Conservation (phyloP, 2,113 vertebrate species). For the Myrmecophaga tridactyla region DNA sequence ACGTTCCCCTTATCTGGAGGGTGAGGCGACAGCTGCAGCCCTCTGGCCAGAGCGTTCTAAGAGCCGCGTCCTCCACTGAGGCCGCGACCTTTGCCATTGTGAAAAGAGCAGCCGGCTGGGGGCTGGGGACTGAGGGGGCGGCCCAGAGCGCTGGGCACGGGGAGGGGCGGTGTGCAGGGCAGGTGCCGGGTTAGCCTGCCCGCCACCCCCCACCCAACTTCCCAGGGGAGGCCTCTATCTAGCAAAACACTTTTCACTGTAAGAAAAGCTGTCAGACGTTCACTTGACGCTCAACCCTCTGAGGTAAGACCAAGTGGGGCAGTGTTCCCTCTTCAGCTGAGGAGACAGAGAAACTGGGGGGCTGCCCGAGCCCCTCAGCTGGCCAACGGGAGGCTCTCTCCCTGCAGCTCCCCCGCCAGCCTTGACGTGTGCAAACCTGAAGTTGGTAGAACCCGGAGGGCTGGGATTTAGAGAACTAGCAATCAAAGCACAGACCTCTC, state of each 20-base stretch:
- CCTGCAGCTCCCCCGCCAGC: neutral
- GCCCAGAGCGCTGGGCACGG: accelerated
- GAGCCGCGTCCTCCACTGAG: neutral
- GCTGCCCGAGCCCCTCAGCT: neutral
- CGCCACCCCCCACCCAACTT: no score
- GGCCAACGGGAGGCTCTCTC: neutral
- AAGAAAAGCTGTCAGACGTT: neutral
- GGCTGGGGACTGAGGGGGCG: no score
- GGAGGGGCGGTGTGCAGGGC: no score
- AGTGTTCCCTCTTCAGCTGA: neutral
- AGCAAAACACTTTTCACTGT: neutral
- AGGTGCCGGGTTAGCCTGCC: accelerated
- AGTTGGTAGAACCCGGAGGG: neutral
- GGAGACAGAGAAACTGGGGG: neutral
- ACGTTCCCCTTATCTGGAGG: neutral
- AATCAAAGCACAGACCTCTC: no score
- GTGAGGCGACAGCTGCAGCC: accelerated
- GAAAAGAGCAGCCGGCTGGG: neutral
- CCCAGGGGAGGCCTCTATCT: no score
- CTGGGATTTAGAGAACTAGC: no score
- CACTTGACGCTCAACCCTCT: neutral
- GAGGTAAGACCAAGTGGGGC: neutral
- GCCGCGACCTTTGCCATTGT: no score
- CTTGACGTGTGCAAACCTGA: neutral
- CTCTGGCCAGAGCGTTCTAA: neutral